phyloP scores from a whole-genome alignment of 2,113 vertebrate species.

The Bubo bubo region DNA sequence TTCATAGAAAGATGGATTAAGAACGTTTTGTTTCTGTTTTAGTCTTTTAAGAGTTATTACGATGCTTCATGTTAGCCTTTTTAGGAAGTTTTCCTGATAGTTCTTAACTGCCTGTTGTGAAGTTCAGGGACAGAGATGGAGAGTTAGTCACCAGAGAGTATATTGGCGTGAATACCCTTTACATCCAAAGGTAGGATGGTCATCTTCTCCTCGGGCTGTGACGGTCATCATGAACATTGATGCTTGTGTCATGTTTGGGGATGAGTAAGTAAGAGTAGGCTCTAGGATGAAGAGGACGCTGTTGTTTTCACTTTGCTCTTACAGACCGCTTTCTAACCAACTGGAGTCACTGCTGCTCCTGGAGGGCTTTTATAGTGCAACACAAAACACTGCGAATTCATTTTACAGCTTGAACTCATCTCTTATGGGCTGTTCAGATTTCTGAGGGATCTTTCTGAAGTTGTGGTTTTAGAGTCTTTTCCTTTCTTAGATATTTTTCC shows the following conservation, averaged over 20 bases:
- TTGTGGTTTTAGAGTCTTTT: neutral
- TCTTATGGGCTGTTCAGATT: neutral
- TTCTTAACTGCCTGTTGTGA: neutral
- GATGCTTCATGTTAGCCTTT: neutral
- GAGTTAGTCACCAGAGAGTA: neutral
- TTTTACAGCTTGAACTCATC: neutral
- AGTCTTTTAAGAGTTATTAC: neutral
- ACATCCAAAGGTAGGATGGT: neutral
- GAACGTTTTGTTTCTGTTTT: neutral
- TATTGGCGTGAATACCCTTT: neutral
- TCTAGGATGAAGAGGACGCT: neutral
- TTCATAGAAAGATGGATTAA: constrained; percentile 1
- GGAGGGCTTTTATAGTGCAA: neutral
- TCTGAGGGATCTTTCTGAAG: neutral
- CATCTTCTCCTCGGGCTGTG: neutral
- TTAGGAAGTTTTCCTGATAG: neutral
- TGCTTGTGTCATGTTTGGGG: neutral
- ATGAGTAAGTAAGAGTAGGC: neutral
- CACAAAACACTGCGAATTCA: neutral
- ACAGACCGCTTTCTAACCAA: neutral
- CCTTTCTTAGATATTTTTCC: neutral
- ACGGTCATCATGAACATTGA: neutral
- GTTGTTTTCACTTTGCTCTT: neutral
- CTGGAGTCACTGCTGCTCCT: neutral
- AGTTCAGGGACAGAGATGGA: neutral